A percentile compares a stretch with the other conserved stretches of the same genome.
These are phyloP conservation scores for Sinhomidia bicolor DNA, from an alignment of 2,888 invertebrate genomes.

Conservation along the genomic window DNA sequence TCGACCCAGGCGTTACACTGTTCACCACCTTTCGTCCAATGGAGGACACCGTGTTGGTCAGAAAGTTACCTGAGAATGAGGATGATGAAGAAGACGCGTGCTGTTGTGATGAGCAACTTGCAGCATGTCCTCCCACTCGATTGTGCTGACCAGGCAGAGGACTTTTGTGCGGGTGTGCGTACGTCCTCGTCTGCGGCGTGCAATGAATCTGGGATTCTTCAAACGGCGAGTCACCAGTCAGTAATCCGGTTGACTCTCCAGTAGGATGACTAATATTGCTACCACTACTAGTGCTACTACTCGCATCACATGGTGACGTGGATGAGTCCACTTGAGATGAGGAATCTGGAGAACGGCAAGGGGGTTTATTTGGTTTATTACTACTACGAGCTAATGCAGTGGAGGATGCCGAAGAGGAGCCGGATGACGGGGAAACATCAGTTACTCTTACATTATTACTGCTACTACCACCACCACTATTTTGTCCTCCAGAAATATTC, in stretches of 20 bases:
- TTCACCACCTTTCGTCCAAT: conserved; percentile 77
- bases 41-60: conserved; percentile 77
- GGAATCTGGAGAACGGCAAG: conserved; percentile 69
- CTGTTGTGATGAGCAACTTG: background rate
- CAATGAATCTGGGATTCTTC: conserved; percentile 79
- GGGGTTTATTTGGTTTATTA: conserved; percentile 59
- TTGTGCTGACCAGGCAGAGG: conserved; percentile 71
- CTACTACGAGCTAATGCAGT: conserved; percentile 10
- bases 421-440: conserved; percentile 1
- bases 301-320: background rate
- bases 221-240: conserved; percentile 74
- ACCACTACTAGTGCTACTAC: too few relatives aligned
- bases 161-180: conserved; percentile 77
- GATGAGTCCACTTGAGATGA: conserved; percentile 54
- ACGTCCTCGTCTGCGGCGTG: conserved; percentile 78
- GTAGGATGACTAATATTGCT: background rate
- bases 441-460: conserved; percentile 24
- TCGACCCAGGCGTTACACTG: conserved; percentile 68
- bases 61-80: conserved; percentile 71
- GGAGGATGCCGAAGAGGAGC: conserved; percentile 3
- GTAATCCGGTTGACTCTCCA: conserved; percentile 29
- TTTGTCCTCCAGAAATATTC: conserved; percentile 19
- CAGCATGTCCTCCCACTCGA: background rate
- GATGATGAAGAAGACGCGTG: conserved; percentile 58
- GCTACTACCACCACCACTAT: conserved; percentile 42